A percentile compares a stretch with the other conserved stretches of the same genome.
These are phyloP conservation scores for Muntiacus reevesi DNA, from an alignment of 2,113 vertebrate genomes.

Conservation along the genomic window DNA sequence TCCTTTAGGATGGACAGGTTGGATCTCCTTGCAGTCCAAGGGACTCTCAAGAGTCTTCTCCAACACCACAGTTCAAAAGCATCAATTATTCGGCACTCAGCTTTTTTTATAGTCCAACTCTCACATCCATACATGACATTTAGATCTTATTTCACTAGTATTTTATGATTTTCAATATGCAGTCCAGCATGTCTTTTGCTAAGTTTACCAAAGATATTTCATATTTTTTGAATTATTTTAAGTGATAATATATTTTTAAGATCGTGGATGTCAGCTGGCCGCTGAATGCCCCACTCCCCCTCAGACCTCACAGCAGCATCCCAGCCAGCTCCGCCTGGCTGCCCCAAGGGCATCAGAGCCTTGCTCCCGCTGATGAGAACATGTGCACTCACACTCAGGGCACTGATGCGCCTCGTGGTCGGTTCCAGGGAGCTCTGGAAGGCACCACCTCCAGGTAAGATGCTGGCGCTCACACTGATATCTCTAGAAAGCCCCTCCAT, in stretches of 20 bases:
- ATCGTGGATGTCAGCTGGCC: neutral
- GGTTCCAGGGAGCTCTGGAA: neutral
- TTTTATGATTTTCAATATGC: neutral
- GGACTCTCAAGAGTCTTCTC: too few species aligned
- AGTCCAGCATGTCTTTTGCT: neutral
- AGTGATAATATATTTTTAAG: neutral
- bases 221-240: neutral
- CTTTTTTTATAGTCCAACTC: too few species aligned
- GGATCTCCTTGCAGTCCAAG: too few species aligned
- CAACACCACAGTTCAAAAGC: too few species aligned
- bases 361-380: rapidly evolving
- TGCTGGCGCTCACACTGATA: rapidly evolving
- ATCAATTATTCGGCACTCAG: too few species aligned
- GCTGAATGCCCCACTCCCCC: neutral
- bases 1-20: too few species aligned
- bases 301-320: neutral
- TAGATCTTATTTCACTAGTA: neutral
- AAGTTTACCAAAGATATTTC: neutral
- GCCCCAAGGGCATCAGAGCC: neutral
- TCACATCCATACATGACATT: neutral
- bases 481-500: neutral
- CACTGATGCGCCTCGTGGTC: rapidly evolving
- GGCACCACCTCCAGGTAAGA: neutral
- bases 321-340: neutral
- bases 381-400: too few species aligned